Base-by-base conservation (phyloP, 2,113 vertebrate genomes). In the Salvelinus namaycush region DNA sequence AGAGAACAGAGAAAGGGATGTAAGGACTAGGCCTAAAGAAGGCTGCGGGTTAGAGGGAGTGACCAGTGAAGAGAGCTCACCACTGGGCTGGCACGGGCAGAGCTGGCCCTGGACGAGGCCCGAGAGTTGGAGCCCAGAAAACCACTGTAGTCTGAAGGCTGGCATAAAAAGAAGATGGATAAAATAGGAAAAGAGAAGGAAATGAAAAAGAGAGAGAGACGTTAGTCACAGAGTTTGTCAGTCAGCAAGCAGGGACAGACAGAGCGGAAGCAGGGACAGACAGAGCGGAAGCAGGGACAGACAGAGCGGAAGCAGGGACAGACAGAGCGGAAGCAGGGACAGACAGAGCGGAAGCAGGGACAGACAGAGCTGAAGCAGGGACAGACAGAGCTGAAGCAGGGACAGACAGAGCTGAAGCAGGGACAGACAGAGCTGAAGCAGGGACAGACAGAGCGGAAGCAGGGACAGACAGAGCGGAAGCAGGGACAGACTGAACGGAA, bases 1-100 rank as follows among this genome's bases (percentile, higher is more conserved):
- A 13, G 39, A 24, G 8, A 22, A 22, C 48, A 57, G 27, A 1
- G 3, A 24, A 49, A 49, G 31, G 6, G 26, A 8, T 65, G 34
- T 5, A 16, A 13, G 4, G 34, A 20, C 11, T 20, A 76, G 75
- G 39, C n/a, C 60, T 48, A 24, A 72, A 76, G 65, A 75, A 71
- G 72, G 79, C 22, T 72, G 34, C 1, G 68, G 44, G 51, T 64
- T 26, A 71, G 27, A 65, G 66, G 24, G 18, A 44, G 75, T 29
- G 49, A 78, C 65, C 22, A 54, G 54, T 51, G 44, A 86, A 16
- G 27, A 70, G 68, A 76, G 92, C 97, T 98, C 94, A 98, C 97
- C 97, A 98, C 97, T 4, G 97, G 97, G 89, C 97, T 98, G 83
- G 96, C 97, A n/a, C 96, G 95, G 64, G 97, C 96, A 14, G 97